Evolutionary conservation across 2,888 invertebrate species (phyloP).

Genomic region (Troides aeacus): DNA sequence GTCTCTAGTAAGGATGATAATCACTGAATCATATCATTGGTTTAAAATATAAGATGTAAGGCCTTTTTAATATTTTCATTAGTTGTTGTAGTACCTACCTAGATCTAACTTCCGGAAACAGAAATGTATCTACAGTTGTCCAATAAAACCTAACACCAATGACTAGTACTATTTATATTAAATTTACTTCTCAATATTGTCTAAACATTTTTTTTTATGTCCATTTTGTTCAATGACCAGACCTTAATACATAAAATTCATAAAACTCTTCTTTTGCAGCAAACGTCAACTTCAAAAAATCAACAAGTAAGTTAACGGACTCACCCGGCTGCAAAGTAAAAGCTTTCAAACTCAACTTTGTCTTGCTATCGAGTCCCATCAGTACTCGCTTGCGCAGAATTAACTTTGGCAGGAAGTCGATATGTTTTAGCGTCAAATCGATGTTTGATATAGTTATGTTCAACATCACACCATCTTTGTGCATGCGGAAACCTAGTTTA

Average conservation of each 20-base stretch:
- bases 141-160: no score
- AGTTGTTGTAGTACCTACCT: no score
- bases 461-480: slow-evolving; percentile 46
- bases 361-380: slow-evolving; percentile 37
- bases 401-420: slow-evolving; percentile 56
- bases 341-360: slow-evolving; percentile 46
- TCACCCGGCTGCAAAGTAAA: slow-evolving; percentile 60
- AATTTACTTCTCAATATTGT: no score
- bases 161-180: no score
- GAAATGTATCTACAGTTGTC: no score
- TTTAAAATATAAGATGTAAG: no score
- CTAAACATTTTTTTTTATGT: no score
- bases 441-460: slow-evolving; percentile 43
- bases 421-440: slow-evolving; percentile 36
- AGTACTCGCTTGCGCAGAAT: slow-evolving; percentile 48
- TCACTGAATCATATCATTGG: no score
- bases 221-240: background rate
- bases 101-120: no score
- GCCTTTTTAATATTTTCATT: no score
- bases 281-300: background rate
- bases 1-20: no score
- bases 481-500: slow-evolving; percentile 50
- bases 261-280: background rate
- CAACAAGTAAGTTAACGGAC: slow-evolving; percentile 23
- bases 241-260: background rate